Percentiles rank a stretch among this genome's conserved stretches.
These are phyloP conservation scores for Leptopilina drosophilae DNA, from an alignment of 2,888 invertebrate species.

Conservation along the genomic window DNA sequence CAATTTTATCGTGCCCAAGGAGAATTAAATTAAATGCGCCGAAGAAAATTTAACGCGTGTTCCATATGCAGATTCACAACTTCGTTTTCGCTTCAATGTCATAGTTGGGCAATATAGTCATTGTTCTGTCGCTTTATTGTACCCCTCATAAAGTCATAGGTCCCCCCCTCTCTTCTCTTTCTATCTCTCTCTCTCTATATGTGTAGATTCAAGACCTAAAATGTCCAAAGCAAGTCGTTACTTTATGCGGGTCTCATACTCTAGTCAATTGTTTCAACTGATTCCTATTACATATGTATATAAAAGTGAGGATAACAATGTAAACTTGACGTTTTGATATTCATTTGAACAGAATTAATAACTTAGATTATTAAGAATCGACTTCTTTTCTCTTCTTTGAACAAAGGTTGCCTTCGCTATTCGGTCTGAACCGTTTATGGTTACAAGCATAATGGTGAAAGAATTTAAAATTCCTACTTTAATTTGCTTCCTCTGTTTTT, in stretches of 20 bases:
- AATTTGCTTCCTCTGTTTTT: too few relatives aligned
- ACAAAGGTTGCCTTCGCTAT: too few relatives aligned
- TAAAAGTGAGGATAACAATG: not conserved
- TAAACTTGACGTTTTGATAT: not conserved
- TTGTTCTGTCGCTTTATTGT: constrained; percentile 74
- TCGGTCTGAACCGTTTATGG: too few relatives aligned
- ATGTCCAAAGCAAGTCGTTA: constrained; percentile 41
- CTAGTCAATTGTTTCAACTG: constrained; percentile 26
- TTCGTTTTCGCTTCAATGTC: constrained; percentile 61
- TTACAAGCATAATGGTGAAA: too few relatives aligned
- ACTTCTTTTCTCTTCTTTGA: too few relatives aligned
- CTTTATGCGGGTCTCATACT: constrained; percentile 15
- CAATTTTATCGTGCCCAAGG: constrained; percentile 61
- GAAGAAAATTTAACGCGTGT: constrained; percentile 74
- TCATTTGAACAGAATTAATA: too few relatives aligned
- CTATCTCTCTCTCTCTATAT: too few relatives aligned
- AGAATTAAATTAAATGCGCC: constrained; percentile 74
- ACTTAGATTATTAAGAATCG: too few relatives aligned
- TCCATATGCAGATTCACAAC: constrained; percentile 75
- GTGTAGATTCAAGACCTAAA: constrained; percentile 43
- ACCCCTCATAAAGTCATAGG: constrained; percentile 68
- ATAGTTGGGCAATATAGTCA: constrained; percentile 68
- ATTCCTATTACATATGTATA: constrained; percentile 11
- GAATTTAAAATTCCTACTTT: too few relatives aligned
- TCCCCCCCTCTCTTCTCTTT: constrained; percentile 5